A percentile compares a stretch with the other conserved stretches of the same genome.
These are phyloP conservation scores for Chinchilla lanigera DNA, from an alignment of 2,113 vertebrate species.

Conservation along the genomic window DNA sequence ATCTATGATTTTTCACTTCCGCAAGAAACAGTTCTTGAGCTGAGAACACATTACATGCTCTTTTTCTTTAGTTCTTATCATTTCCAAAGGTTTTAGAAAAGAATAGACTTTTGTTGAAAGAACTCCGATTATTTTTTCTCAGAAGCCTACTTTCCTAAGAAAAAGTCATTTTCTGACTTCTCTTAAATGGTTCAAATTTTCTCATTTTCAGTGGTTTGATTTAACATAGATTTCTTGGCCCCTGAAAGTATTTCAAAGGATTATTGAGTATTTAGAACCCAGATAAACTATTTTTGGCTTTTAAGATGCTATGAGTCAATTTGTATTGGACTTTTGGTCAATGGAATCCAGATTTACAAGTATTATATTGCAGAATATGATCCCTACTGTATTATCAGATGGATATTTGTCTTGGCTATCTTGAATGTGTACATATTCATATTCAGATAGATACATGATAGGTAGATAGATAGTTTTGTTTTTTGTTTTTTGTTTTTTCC, in stretches of 20 bases:
- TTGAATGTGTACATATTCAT: neutral
- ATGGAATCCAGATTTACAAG: neutral
- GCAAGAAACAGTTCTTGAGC: neutral
- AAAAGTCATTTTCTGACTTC: neutral
- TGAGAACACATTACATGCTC: neutral
- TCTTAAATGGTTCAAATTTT: neutral
- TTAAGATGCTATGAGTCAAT: neutral
- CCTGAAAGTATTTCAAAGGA: neutral
- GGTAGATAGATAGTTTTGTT: neutral
- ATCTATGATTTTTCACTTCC: neutral
- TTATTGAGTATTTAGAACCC: neutral
- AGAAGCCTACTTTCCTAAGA: neutral
- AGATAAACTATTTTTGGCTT: neutral
- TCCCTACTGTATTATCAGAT: neutral
- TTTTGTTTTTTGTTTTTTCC: no score
- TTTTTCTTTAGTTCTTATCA: neutral
- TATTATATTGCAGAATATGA: neutral
- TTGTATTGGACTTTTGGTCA: neutral
- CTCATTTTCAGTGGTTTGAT: neutral
- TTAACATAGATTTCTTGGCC: constrained; percentile 10
- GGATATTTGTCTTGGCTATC: neutral
- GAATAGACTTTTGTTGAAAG: neutral
- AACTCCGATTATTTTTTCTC: neutral
- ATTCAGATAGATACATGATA: neutral
- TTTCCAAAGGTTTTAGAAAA: neutral